Evolutionary conservation across 2,113 vertebrate genomes (phyloP), one percentile per base, ranked within the genome.

Genomic region (Bufo bufo): DNA sequence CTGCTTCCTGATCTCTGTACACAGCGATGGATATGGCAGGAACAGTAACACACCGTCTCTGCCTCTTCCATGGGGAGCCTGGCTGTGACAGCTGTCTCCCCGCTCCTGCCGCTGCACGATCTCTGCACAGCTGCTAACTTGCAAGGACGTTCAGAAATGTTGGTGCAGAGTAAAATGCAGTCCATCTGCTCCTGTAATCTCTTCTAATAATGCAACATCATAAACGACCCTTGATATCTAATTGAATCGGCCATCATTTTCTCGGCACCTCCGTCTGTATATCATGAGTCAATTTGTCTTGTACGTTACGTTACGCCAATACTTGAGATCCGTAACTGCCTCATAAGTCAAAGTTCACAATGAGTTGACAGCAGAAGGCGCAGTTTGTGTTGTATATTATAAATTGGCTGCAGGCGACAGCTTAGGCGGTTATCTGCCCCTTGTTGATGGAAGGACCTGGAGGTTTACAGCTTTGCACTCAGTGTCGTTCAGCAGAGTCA

Each of bases 351-450:
- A 19, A 81, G 78, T 23, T 83, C 20, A 71, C 14, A 54, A 84
- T 69, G 63, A 52, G 33, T 52, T 84, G 82, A 71, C 63, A 71
- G 63, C 63, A 23, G 61, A 80, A 56, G 77, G 77, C n/a, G 7
- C 47, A 23, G n/a, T 6, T 12, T 4, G 7, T 13, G 23, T 19
- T 50, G 65, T 50, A 45, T 50, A n/a, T 50, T n/a, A 23, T 81
- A 66, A 20, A 49, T 66, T 54, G 50, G 45, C 65, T 7, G 58
- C 19, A 4, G 33, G 78, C 52, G 63, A 69, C 50, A 52, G 63
- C 50, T 69, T 16, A 23, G 47, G 13, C 20, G 5, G n/a, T 84
- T 84, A 69, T 83, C 63, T 52, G 61, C 74, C 71, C 45, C 71
- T 50, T 9, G 61, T 19, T 86, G 75, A 33, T 86, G 61, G 47